phyloP scores from a whole-genome alignment of 1,140 invertebrate species.

The Argopecten irradians region DNA sequence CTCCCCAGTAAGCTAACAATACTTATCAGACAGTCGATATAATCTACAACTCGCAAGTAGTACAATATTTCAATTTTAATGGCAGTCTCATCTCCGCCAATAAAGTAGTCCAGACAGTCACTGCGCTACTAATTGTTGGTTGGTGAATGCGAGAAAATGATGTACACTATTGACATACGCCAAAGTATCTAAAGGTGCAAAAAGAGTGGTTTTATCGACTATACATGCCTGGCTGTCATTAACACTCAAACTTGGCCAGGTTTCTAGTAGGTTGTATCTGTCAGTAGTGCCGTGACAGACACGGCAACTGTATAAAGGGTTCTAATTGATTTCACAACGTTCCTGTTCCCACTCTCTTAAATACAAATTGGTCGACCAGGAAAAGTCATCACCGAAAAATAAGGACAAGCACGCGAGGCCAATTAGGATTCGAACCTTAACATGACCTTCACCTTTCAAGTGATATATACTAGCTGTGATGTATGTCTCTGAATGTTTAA shows the following conservation, averaged over 20 bases:
- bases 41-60: neutral
- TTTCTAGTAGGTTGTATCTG: neutral
- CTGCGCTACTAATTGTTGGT: neutral
- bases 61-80: neutral
- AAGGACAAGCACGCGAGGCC: neutral
- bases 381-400: neutral
- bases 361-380: slow-evolving; percentile 20
- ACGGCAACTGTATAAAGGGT: slow-evolving; percentile 8
- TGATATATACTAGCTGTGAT: neutral
- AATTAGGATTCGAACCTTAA: neutral
- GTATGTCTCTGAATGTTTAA: neutral
- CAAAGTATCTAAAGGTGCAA: neutral
- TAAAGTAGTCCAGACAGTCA: neutral
- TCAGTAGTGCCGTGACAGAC: neutral
- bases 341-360: neutral
- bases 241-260: neutral
- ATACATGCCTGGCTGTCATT: neutral
- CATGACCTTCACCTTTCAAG: neutral
- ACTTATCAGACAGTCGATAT: neutral
- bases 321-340: neutral
- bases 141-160: neutral
- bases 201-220: neutral
- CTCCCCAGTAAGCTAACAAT: neutral
- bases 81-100: neutral
- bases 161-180: neutral